Percentiles rank a stretch among this genome's conserved stretches.
Evolutionary conservation across 2,888 invertebrate species (phyloP).

Genomic region (Troides oblongomaculatus): DNA sequence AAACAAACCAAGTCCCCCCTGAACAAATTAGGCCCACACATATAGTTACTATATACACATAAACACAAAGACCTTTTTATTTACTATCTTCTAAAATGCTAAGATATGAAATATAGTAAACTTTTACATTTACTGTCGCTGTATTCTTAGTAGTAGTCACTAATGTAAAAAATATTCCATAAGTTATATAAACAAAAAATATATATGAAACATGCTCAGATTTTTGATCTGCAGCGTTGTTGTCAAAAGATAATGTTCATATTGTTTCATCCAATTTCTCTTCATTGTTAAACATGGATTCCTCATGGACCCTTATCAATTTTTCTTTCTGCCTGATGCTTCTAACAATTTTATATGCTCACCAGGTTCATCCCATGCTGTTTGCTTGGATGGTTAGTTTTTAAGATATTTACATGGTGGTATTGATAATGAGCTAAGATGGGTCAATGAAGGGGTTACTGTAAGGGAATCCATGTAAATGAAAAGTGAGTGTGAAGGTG

Average conservation of each 20-base stretch:
- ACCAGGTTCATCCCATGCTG: too few species aligned
- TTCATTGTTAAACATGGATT: too few species aligned
- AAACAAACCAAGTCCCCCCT: conserved; percentile 40
- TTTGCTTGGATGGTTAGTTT: too few species aligned
- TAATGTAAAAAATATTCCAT: conserved; percentile 14
- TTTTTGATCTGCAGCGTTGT: conserved; percentile 10
- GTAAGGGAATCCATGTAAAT: not conserved
- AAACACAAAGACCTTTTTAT: conserved; percentile 23
- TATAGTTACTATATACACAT: conserved; percentile 68
- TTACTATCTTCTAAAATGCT: conserved; percentile 25
- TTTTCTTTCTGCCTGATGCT: too few species aligned
- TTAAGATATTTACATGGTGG: too few species aligned
- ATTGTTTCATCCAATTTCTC: not conserved
- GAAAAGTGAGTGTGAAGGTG: not conserved
- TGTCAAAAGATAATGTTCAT: not conserved
- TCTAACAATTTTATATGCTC: too few species aligned
- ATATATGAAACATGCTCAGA: not conserved
- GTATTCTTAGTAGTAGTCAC: conserved; percentile 21
- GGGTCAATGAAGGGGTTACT: too few species aligned
- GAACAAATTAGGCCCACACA: conserved; percentile 64
- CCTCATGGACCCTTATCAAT: too few species aligned
- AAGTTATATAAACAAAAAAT: conserved; percentile 23
- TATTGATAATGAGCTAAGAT: too few species aligned
- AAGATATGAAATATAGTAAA: conserved; percentile 23
- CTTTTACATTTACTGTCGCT: conserved; percentile 19